Evolutionary conservation across 2,888 invertebrate genomes (phyloP), one percentile per base, ranked within the genome.

Genomic region (Tachina grossa): DNA sequence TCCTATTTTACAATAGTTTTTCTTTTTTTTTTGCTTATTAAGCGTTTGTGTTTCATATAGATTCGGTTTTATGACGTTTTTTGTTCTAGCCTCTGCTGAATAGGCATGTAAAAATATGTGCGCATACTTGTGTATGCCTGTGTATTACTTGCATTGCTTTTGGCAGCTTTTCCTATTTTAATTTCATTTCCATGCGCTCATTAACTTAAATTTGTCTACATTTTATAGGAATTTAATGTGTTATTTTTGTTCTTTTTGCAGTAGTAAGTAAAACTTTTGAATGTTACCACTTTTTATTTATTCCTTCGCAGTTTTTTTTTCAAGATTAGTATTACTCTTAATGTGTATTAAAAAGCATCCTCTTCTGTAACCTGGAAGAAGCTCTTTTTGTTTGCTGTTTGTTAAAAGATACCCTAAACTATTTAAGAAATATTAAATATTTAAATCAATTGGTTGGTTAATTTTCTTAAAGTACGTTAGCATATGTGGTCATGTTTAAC

Each of bases 151-250:
- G 14, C 13, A 16, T 9, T n/a, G n/a, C 88, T 89, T 89, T 90
- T 91, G 89, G 91, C 90, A 90, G 87, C 88, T 87, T 85, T 89
- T 88, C 84, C 55, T 55, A 22, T 80, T 87, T 90, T 91, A 91
- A 90, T 90, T 91, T 89, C 89, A 90, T 90, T 90, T 90, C 89
- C 89, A 83, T 87, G 85, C 83, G 88, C 90, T 90, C 91, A 91
- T 91, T 91, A 91, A 89, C 89, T 89, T 90, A 90, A 91, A 91
- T 83, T 86, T 84, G 78, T 79, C 84, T 83, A 51, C 76, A 77
- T 59, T 51, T 77, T 74, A 72, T 59, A 49, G 49, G 19, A 74
- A 69, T 68, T 55, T n/a, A 39, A 68, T 69, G 41, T 5, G 6
- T 31, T 31, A 31, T 77, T 53, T 61, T 47, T 61, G 41, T 49